Conservation (phyloP, 2,113 vertebrate genomes). For the Hydrochoerus hydrochaeris region DNA sequence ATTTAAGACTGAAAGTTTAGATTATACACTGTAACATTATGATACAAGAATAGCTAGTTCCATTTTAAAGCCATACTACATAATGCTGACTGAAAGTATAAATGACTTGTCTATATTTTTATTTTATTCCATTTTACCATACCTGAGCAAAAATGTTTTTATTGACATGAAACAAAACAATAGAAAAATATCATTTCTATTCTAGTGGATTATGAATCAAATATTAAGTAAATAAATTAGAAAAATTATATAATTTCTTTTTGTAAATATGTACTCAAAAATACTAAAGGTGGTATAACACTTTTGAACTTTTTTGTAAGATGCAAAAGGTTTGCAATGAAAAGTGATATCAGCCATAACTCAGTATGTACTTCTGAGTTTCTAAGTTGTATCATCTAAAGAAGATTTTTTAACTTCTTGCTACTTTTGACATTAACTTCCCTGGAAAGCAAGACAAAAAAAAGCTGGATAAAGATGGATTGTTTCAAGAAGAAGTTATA, state of each 20-base stretch:
- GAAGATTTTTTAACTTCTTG: not conserved
- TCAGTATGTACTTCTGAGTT: not conserved
- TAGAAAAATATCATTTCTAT: constrained; percentile 20
- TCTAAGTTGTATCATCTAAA: constrained; percentile 22
- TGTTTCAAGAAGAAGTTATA: not conserved
- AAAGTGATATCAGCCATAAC: not conserved
- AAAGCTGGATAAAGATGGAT: not conserved
- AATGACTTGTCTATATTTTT: not conserved
- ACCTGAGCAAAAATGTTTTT: not conserved
- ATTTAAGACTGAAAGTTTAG: not conserved
- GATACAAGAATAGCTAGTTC: not conserved
- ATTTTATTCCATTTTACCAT: not conserved
- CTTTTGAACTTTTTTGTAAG: not conserved
- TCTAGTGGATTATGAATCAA: not conserved
- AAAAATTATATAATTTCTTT: not conserved
- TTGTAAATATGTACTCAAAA: too few species aligned
- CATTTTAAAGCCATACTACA: not conserved
- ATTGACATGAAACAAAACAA: not conserved
- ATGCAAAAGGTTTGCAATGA: not conserved
- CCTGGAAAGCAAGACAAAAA: not conserved
- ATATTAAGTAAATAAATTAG: constrained; percentile 13
- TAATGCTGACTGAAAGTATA: not conserved
- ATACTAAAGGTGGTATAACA: not conserved
- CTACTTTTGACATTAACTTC: not conserved
- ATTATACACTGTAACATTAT: not conserved